Percentiles rank a stretch among this genome's conserved stretches.
phyloP scores from a whole-genome alignment of 2,113 vertebrate species.

The Oryzias woworae region DNA sequence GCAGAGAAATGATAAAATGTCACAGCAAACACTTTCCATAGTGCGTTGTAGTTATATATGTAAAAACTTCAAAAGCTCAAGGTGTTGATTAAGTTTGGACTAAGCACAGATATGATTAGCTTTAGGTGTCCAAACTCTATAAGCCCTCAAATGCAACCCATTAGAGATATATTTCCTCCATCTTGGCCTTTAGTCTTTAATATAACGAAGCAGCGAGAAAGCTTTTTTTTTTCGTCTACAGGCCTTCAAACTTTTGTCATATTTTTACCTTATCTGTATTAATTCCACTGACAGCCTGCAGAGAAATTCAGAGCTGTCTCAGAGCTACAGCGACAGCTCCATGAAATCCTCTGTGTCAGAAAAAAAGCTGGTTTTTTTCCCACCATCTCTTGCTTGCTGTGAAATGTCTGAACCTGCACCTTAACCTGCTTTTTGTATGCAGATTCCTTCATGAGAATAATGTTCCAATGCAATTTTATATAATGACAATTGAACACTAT shows the following conservation, averaged over 20 bases:
- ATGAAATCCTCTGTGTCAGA: conserved; percentile 55
- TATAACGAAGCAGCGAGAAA: conserved; percentile 56
- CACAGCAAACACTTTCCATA: conserved; percentile 37
- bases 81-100: conserved; percentile 63
- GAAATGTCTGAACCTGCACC: conserved; percentile 29
- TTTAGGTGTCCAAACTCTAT: conserved; percentile 57
- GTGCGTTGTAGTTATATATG: conserved; percentile 45
- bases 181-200: conserved; percentile 55
- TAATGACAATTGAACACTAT: conserved; percentile 14
- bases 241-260: conserved; percentile 72
- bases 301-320: conserved; percentile 75
- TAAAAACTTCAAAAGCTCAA: conserved; percentile 46
- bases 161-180: conserved; percentile 52
- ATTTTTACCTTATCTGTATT: conserved; percentile 73
- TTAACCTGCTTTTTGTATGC: conserved; percentile 33
- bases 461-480: not conserved
- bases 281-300: conserved; percentile 75
- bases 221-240: conserved; percentile 52
- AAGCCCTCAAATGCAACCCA: conserved; percentile 59
- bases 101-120: conserved; percentile 68
- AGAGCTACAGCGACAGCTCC: conserved; percentile 64
- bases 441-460: conserved; percentile 18
- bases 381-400: not conserved
- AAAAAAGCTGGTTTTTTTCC: conserved; percentile 5
- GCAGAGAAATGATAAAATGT: conserved; percentile 18